Base-by-base conservation (phyloP, 2,113 vertebrate genomes). In the Sinocyclocheilus anophthalmus region DNA sequence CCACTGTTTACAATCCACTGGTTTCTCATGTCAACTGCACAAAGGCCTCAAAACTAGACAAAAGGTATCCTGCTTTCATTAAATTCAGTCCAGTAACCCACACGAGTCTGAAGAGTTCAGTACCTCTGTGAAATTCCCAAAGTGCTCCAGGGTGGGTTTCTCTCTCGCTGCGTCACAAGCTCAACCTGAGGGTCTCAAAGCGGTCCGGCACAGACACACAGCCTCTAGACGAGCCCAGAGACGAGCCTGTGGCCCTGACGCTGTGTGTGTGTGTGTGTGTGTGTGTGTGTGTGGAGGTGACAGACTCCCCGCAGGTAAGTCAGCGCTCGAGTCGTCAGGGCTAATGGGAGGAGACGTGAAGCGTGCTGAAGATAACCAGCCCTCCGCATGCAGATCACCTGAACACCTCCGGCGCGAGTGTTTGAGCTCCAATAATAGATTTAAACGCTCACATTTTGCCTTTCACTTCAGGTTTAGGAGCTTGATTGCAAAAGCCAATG, bases 291-390 rank as follows among this genome's bases (percentile, higher is more conserved):
- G 33, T 55, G 48, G 67, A 78, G 45, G 83, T 92, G 92, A 94
- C 94, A 96, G 91, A 92, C 94, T 87, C 85, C 93, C 91, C 91
- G 86, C 86, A 91, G 82, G 93, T 30, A 30, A 30, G 30, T 30
- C 30, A 30, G 33, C 50, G 37, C 16, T 45, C 22, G 77, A 70
- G 76, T 84, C 85, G 69, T 73, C 37, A 5, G 93, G 88, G 91
- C 93, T 94, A 95, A 96, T 92, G 94, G 95, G 92, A 91, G 92
- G 88, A 92, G 94, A 94, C 92, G 90, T 92, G 86, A 93, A 94
- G 94, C 92, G 93, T 87, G 93, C 93, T 92, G 93, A 94, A 86
- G 91, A 90, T 92, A 94, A 94, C 92, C 84, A 90, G 93, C 92
- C 4, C 63, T 30, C 63, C n/a, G 11, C 61, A 26, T 13, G 89